These are phyloP conservation scores for Melanotus villosus DNA, from an alignment of 2,888 invertebrate genomes.

Conservation along the genomic window DNA sequence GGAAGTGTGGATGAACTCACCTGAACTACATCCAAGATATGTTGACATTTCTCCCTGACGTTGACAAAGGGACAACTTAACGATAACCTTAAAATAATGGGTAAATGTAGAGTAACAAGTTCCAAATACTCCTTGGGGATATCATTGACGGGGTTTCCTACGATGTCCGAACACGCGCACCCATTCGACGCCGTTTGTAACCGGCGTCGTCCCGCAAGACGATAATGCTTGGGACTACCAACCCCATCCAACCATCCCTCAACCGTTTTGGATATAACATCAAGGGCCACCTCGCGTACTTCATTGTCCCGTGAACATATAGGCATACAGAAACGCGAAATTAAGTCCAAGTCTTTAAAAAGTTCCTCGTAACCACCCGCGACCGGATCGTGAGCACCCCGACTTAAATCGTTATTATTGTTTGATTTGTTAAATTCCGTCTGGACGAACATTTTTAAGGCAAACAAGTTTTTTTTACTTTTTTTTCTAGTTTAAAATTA, in stretches of 20 bases:
- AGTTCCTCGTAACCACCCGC: constrained; percentile 58
- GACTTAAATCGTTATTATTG: constrained; percentile 62
- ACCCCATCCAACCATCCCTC: constrained; percentile 72
- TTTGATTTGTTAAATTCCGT: constrained; percentile 64
- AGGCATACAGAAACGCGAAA: constrained; percentile 70
- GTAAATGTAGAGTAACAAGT: constrained; percentile 71
- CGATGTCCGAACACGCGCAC: constrained; percentile 67
- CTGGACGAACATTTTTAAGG: constrained; percentile 63
- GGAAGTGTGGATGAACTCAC: constrained; percentile 68
- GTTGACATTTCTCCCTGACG: constrained; percentile 72
- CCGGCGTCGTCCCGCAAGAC: constrained; percentile 62
- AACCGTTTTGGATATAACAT: constrained; percentile 70
- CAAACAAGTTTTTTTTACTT: neutral
- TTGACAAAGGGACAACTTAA: constrained; percentile 75
- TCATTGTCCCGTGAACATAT: constrained; percentile 71
- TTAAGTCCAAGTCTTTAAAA: constrained; percentile 68
- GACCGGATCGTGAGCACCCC: constrained; percentile 50
- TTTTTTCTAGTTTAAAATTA: too few relatives aligned
- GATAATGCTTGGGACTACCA: constrained; percentile 69
- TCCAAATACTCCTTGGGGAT: constrained; percentile 70
- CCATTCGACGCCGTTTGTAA: constrained; percentile 65
- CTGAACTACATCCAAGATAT: constrained; percentile 73
- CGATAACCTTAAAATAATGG: constrained; percentile 73
- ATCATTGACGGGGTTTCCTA: constrained; percentile 65
- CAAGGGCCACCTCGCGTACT: constrained; percentile 70